These are phyloP conservation scores for Lycaena phlaeas DNA, from an alignment of 2,888 invertebrate genomes.

Conservation along the genomic window DNA sequence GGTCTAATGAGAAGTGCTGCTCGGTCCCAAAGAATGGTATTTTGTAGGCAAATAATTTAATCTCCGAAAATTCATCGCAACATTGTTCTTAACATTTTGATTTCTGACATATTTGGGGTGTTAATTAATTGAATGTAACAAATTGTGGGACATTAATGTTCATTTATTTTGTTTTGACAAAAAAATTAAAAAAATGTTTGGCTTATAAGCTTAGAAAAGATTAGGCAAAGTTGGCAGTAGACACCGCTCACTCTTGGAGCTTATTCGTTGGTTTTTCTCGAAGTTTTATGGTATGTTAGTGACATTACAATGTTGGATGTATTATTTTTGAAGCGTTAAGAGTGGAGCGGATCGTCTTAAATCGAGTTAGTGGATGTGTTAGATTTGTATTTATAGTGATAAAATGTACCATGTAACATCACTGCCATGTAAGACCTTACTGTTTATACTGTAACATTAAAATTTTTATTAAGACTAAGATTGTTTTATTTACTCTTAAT, in stretches of 20 bases:
- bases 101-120: constrained; percentile 6
- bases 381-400: constrained; percentile 49
- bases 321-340: constrained; percentile 42
- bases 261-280: constrained; percentile 44
- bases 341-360: constrained; percentile 21
- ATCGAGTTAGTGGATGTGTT: constrained; percentile 31
- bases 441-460: constrained; percentile 68
- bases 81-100: neutral
- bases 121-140: constrained; percentile 22
- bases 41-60: constrained; percentile 33
- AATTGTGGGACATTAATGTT: constrained; percentile 5
- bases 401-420: constrained; percentile 57
- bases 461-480: constrained; percentile 59
- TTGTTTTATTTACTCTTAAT: constrained; percentile 24
- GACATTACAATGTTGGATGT: constrained; percentile 52
- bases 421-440: constrained; percentile 73
- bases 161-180: constrained; percentile 41
- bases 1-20: constrained; percentile 58
- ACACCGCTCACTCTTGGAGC: constrained; percentile 32
- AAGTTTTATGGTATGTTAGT: constrained; percentile 52
- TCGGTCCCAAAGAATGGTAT: constrained; percentile 67
- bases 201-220: constrained; percentile 28
- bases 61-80: constrained; percentile 18
- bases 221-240: constrained; percentile 43
- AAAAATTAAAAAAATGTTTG: constrained; percentile 23